These are phyloP conservation scores for Amblyopsis rosae DNA, from an alignment of 2,113 vertebrate genomes.

Conservation along the genomic window DNA sequence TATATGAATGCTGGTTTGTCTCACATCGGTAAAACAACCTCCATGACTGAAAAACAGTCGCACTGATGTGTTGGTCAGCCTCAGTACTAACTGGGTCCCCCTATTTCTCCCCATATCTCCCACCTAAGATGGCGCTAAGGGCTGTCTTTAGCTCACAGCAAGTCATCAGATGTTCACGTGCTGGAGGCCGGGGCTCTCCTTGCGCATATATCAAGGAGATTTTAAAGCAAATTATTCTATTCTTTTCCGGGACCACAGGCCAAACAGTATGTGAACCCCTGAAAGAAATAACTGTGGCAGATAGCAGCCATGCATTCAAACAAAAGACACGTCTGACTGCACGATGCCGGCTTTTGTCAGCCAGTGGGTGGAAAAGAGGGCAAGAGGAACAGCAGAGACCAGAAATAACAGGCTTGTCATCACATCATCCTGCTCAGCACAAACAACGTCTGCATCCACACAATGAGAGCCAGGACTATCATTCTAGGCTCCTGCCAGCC, in stretches of 20 bases:
- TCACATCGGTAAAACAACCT: conserved; percentile 5
- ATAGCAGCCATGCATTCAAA: conserved; percentile 20
- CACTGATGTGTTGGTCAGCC: background rate
- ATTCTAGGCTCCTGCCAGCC: conserved; percentile 4
- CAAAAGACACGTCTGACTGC: conserved; percentile 30
- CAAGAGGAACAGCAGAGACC: conserved; percentile 48
- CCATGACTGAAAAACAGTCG: background rate
- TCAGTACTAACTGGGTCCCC: conserved; percentile 12
- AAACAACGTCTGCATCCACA: conserved; percentile 44
- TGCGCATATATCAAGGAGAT: too few relatives aligned
- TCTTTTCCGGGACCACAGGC: too few relatives aligned
- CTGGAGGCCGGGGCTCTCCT: too few relatives aligned
- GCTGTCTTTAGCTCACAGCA: conserved; percentile 19
- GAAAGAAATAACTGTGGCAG: conserved; percentile 17
- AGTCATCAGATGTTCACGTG: background rate
- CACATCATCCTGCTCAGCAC: conserved; percentile 59
- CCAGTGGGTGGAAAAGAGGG: conserved; percentile 55
- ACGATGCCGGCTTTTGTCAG: conserved; percentile 59
- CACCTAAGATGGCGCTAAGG: conserved; percentile 8
- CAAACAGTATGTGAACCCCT: too few relatives aligned
- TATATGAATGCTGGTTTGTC: background rate
- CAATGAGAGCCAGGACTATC: conserved; percentile 17
- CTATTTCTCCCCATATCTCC: background rate
- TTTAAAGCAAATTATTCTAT: too few relatives aligned
- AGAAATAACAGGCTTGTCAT: conserved; percentile 66